A percentile compares a stretch with the other conserved stretches of the same genome.
These are phyloP conservation scores for Sus scrofa DNA, from an alignment of 2,113 vertebrate genomes.

Conservation along the genomic window DNA sequence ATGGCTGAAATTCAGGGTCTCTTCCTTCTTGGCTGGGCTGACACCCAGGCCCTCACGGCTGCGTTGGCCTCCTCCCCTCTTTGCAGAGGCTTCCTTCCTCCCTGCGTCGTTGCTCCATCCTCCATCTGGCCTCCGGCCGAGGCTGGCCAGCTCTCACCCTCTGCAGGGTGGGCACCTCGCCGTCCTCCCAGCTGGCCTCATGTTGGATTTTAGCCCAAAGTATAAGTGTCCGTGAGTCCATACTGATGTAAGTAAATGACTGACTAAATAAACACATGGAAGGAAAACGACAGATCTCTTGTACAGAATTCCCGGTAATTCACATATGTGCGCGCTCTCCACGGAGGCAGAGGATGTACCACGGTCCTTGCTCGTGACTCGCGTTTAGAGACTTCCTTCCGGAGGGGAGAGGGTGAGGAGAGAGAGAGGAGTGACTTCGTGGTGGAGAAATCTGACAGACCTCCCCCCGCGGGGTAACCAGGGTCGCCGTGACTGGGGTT, in stretches of 20 bases:
- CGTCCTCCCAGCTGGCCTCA: no score
- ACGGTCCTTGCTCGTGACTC: background rate
- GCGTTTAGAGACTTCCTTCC: background rate
- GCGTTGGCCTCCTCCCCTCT: background rate
- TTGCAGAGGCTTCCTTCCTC: background rate
- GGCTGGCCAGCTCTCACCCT: background rate
- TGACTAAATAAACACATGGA: background rate
- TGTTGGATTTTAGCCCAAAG: background rate
- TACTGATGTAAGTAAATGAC: background rate
- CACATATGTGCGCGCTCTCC: background rate
- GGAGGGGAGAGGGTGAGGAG: background rate
- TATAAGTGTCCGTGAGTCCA: background rate
- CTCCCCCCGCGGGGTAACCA: fast-evolving
- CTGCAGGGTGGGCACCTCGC: background rate
- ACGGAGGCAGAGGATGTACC: background rate
- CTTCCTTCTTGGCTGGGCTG: background rate
- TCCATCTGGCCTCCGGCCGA: background rate
- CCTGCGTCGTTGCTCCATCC: background rate
- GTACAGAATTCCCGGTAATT: background rate
- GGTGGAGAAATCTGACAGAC: background rate
- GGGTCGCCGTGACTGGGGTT: background rate
- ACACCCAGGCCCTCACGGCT: background rate
- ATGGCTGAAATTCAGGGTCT: background rate
- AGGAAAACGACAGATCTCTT: background rate
- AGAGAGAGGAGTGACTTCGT: background rate